Evolutionary conservation across 2,888 invertebrate species (phyloP), one percentile per base, ranked within the genome.

Genomic region (Orgyia antiqua): DNA sequence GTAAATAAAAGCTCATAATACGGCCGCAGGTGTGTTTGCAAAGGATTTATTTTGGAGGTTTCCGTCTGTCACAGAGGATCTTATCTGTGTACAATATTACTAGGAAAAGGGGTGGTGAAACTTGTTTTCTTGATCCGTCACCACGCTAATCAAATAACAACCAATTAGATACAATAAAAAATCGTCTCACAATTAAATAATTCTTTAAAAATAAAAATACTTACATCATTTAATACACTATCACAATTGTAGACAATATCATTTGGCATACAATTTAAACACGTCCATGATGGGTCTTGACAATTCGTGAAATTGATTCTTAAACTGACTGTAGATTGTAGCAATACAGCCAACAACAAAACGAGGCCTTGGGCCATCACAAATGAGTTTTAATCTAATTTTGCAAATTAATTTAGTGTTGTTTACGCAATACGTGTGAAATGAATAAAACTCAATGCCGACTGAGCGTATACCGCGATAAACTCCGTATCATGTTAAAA

Each of bases 291-390:
- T 0, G 70, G 51, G 35, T 65, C 64, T 41, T 77, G 72, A 50
- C 86, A 87, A 39, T 52, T 74, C 0, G 76, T 77, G 31, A 87
- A 87, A 41, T 74, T 77, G 9, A 87, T 78, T 43, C 78, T 72
- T 13, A 75, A 51, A 11, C 68, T 68, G 13, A 53, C 32, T 29
- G 54, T 49, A 1, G 57, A 50, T n/a, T 58, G 51, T 7, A 59
- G 24, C 4, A 51, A 27, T 11, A 40, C 33, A 29, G 48, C 39
- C 4, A 51, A 49, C 37, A 59, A 30, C 26, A 61, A 28, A 10
- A 61, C 33, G 36, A 51, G 25, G 18, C 59, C 29, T 31, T 48
- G 29, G 11, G 62, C 52, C 68, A 69, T 71, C 42, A 54, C 43
- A 52, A 44, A 44, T 33, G 33, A 48, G 56, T 56, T 8, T 13